Evolutionary conservation across 2,888 invertebrate genomes (phyloP).

Genomic region (Adelphocoris suturalis): DNA sequence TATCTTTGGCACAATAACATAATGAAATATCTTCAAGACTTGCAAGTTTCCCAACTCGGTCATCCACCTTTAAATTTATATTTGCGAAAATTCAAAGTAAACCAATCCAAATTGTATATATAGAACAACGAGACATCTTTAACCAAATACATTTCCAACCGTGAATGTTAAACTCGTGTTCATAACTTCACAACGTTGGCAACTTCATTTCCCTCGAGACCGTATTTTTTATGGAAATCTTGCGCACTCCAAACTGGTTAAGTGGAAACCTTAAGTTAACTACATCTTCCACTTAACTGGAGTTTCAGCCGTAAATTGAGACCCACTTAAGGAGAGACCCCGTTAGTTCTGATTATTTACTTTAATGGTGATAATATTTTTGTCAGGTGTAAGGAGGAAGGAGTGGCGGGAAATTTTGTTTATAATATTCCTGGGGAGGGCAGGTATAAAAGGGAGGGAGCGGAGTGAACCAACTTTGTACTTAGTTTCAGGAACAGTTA

Average conservation of each 20-base stretch:
- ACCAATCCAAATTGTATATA: too few species aligned
- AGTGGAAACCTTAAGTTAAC: slow-evolving; percentile 37
- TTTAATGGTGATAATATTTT: slow-evolving; percentile 59
- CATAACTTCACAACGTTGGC: not conserved
- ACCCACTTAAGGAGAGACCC: slow-evolving; percentile 35
- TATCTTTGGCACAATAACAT: too few species aligned
- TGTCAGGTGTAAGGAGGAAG: slow-evolving; percentile 41
- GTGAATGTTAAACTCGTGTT: not conserved
- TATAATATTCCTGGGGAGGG: slow-evolving; percentile 33
- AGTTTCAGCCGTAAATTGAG: slow-evolving; percentile 53
- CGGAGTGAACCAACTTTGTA: slow-evolving; percentile 42
- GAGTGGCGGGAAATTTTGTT: slow-evolving; percentile 48
- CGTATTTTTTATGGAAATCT: slow-evolving; percentile 3
- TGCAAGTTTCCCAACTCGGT: too few species aligned
- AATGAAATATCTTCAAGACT: too few species aligned
- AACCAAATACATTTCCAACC: too few species aligned
- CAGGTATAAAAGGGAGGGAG: not conserved
- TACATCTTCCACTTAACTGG: slow-evolving; percentile 65
- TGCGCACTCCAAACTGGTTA: slow-evolving; percentile 10
- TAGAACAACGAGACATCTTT: too few species aligned
- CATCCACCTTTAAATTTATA: too few species aligned
- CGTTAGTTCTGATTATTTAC: slow-evolving; percentile 68
- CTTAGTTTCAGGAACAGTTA: slow-evolving; percentile 44
- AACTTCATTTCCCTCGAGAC: not conserved
- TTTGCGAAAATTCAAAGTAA: too few species aligned